These are phyloP conservation scores for Condylura cristata DNA, from an alignment of 2,113 vertebrate genomes.

Conservation along the genomic window DNA sequence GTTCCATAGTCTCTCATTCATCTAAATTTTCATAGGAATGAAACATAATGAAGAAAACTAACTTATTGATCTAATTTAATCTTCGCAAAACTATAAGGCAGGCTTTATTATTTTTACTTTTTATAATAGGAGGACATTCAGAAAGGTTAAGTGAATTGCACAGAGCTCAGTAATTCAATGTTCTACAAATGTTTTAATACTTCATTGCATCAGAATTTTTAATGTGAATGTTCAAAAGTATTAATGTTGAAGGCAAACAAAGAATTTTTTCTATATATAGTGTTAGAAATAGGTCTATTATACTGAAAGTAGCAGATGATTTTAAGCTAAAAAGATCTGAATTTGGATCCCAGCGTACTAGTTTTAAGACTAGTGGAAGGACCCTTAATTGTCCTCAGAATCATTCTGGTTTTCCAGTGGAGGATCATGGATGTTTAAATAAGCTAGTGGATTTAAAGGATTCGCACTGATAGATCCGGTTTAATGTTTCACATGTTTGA, in stretches of 20 bases:
- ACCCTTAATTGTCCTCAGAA: not conserved
- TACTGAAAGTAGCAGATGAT: not conserved
- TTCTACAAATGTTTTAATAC: not conserved
- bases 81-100: not conserved
- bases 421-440: not conserved
- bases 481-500: not conserved
- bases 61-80: conserved; percentile 12
- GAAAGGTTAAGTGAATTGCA: not conserved
- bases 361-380: not conserved
- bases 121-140: conserved; percentile 40
- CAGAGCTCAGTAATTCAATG: not conserved
- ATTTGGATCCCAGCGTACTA: not conserved
- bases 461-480: not conserved
- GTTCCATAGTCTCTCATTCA: not conserved
- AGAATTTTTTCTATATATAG: not conserved
- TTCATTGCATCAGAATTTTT: not conserved
- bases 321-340: not conserved
- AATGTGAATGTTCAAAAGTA: conserved; percentile 1
- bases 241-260: not conserved
- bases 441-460: not conserved
- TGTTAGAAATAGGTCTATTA: not conserved
- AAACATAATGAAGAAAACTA: not conserved
- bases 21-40: not conserved
- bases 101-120: not conserved
- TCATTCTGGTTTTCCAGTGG: not conserved